A percentile compares a stretch with the other conserved stretches of the same genome.
Evolutionary conservation across 1,140 invertebrate genomes (phyloP).

Genomic region (Trichomalopsis sarcophagae): DNA sequence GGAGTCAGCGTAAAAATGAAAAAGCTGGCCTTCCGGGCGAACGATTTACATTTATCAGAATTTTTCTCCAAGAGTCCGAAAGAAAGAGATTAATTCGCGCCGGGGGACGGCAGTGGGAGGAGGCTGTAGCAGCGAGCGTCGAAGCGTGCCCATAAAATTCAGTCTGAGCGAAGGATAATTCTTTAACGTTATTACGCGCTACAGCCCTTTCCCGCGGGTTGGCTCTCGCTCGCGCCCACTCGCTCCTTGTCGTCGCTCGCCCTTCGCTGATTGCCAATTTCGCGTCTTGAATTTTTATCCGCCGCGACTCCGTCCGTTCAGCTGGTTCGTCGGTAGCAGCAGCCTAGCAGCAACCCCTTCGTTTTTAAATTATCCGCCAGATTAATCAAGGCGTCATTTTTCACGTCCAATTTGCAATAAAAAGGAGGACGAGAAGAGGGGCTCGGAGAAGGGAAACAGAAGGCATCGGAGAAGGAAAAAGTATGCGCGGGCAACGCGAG

Average conservation of each 20-base stretch:
- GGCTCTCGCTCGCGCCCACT: conserved; percentile 37
- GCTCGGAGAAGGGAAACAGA: background rate
- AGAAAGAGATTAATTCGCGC: conserved; percentile 48
- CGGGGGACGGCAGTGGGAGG: background rate
- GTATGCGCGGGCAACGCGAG: conserved; percentile 32
- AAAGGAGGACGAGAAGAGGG: conserved; percentile 57
- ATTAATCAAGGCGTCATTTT: conserved; percentile 77
- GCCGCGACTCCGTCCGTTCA: conserved; percentile 50
- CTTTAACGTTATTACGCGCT: conserved; percentile 73
- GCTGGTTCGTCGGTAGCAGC: conserved; percentile 43
- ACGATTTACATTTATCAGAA: conserved; percentile 47
- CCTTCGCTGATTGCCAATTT: conserved; percentile 73
- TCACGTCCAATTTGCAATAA: conserved; percentile 77
- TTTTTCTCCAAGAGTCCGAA: conserved; percentile 29
- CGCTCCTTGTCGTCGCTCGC: conserved; percentile 27
- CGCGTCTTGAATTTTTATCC: conserved; percentile 76
- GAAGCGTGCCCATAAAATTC: conserved; percentile 71
- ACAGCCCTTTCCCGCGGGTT: conserved; percentile 48
- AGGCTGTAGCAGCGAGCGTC: conserved; percentile 56
- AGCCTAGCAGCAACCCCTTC: conserved; percentile 70
- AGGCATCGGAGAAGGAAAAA: conserved; percentile 2
- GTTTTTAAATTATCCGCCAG: conserved; percentile 76
- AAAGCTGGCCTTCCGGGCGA: background rate
- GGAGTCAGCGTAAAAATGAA: background rate
- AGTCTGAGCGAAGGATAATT: conserved; percentile 69